These are phyloP conservation scores for Drosophila pegasa DNA, from an alignment of 2,888 invertebrate genomes.

Conservation along the genomic window DNA sequence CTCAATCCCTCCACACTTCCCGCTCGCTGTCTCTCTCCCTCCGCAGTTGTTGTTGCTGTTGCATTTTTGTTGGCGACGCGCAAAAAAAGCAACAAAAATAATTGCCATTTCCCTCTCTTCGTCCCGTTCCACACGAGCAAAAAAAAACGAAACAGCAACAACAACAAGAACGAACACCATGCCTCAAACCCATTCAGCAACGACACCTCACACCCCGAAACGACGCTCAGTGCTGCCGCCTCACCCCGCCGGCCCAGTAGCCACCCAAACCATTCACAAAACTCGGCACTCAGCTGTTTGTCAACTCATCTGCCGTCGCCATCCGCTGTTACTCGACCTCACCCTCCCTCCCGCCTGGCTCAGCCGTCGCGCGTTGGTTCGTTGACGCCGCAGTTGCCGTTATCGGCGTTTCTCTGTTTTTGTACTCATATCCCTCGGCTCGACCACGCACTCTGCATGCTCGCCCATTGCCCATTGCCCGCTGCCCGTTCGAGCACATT, in stretches of 20 bases:
- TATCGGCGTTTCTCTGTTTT: slow-evolving; percentile 84
- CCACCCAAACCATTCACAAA: slow-evolving; percentile 71
- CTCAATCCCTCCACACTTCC: not conserved
- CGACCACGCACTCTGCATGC: slow-evolving; percentile 38
- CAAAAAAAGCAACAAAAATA: slow-evolving; percentile 77
- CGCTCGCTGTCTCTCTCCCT: not conserved
- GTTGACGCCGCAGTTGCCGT: slow-evolving; percentile 72
- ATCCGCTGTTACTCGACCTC: slow-evolving; percentile 64
- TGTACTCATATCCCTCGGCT: slow-evolving; percentile 80
- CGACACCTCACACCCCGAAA: slow-evolving; percentile 37
- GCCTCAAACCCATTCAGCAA: slow-evolving; percentile 15
- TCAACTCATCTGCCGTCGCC: slow-evolving; percentile 79
- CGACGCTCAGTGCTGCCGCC: not conserved
- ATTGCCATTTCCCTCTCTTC: slow-evolving; percentile 55
- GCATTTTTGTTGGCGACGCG: slow-evolving; percentile 64
- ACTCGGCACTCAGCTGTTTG: slow-evolving; percentile 79
- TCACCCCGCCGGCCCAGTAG: slow-evolving; percentile 32
- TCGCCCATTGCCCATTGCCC: slow-evolving; percentile 52
- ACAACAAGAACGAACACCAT: slow-evolving; percentile 6
- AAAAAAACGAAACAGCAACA: not conserved
- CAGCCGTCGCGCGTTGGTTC: slow-evolving; percentile 52
- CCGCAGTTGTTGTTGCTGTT: slow-evolving; percentile 41
- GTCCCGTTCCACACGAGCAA: not conserved
- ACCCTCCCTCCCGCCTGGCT: not conserved
- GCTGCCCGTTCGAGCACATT: slow-evolving; percentile 60